Evolutionary conservation across 1,140 invertebrate species (phyloP), one percentile per base, ranked within the genome.

Genomic region (Gryllus bimaculatus): DNA sequence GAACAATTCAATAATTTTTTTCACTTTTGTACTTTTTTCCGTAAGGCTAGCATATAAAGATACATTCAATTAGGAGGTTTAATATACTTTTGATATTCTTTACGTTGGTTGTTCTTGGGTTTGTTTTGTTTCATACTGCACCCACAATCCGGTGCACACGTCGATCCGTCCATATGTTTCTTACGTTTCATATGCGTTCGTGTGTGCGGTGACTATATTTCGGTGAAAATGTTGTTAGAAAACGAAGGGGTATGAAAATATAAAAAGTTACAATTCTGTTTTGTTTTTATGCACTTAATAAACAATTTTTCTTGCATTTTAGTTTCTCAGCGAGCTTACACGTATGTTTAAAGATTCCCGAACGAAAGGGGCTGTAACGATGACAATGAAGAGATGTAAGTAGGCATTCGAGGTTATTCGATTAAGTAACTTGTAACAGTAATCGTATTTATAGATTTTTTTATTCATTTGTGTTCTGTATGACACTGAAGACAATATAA

Each of bases 321-420:
- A 92, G 91, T 92, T 93, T 86, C 83, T 93, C 82, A 84, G 84
- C 75, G 90, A 91, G 84, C 86, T 93, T 21, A 89, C 89, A 54
- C 90, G 89, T 83, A 85, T 93, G 80, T 93, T 92, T 84, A 90
- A 91, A 83, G 92, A 90, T 83, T 90, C 90, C 48, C 85, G 90
- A 81, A 80, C 85, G 8, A 87, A 87, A 81, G 91, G 91, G 80
- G 90, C 90, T 48, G 90, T 92, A 47, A 87, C 87, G n/a, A 86
- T 92, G 80, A 91, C 90, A 78, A 91, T 92, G 83, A 92, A 92
- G 84, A 87, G 90, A 85, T 92, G 91, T 92, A 88, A 90, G 91
- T 76, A 75, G 26, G 26, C 26, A 2, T 39, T 39, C 26, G 26
- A 39, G 26, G 26, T 39, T 39, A 39, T 39, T 2, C 1, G 1